Conservation (phyloP, 1,140 invertebrate species). For the Penaeus japonicus region DNA sequence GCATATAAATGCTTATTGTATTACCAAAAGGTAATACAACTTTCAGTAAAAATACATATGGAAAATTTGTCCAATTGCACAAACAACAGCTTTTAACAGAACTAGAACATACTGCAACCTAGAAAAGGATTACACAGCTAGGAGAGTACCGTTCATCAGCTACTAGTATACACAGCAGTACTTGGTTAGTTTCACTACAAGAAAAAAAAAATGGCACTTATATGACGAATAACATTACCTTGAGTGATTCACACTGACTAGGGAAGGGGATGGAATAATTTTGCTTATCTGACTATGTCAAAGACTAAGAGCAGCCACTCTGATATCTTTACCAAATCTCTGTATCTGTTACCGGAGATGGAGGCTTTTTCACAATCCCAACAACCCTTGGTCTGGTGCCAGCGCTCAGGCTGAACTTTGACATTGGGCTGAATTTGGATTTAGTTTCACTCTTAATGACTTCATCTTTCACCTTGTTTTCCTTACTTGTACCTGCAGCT, state of each 20-base stretch:
- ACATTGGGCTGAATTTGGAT: not conserved
- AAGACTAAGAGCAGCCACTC: not conserved
- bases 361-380: slow-evolving; percentile 46
- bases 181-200: not conserved
- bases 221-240: not conserved
- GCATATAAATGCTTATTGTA: no score
- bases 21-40: no score
- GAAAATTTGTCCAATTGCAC: no score
- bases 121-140: no score
- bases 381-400: slow-evolving; percentile 47
- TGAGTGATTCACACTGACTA: slow-evolving; percentile 33
- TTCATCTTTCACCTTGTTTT: slow-evolving; percentile 29
- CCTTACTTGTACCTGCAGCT: slow-evolving; percentile 36
- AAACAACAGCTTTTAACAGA: no score
- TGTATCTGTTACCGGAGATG: slow-evolving; percentile 46
- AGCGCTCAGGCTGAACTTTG: not conserved
- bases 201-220: slow-evolving; percentile 9
- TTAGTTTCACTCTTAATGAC: not conserved
- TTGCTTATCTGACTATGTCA: not conserved
- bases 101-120: no score
- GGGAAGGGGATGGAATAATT: not conserved
- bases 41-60: no score
- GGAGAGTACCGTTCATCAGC: not conserved
- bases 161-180: slow-evolving; percentile 24
- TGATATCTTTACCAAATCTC: slow-evolving; percentile 50